Percentiles rank a stretch among this genome's conserved stretches.
These are phyloP conservation scores for Symphodus melops DNA, from an alignment of 2,113 vertebrate genomes.

Conservation along the genomic window DNA sequence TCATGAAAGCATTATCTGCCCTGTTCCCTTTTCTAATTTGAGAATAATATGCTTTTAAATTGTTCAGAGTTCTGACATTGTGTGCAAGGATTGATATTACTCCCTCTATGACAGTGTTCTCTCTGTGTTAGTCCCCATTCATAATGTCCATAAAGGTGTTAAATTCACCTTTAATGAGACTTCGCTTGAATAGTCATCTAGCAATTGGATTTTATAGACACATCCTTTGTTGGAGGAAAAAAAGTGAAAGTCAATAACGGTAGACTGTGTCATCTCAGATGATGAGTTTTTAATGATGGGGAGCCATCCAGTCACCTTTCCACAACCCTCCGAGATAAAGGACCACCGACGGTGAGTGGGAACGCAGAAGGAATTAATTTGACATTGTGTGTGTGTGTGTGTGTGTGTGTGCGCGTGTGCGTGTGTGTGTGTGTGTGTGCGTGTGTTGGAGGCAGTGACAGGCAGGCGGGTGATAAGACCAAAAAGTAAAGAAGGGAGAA, in stretches of 20 bases:
- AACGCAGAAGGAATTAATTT: conserved; percentile 64
- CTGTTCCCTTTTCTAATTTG: not conserved
- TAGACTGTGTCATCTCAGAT: conserved; percentile 69
- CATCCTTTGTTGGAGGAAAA: conserved; percentile 27
- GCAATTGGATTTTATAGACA: conserved; percentile 57
- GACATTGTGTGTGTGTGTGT: conserved; percentile 35
- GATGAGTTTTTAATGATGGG: conserved; percentile 78
- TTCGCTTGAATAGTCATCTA: conserved; percentile 50
- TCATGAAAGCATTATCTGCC: conserved; percentile 14
- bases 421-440: too few relatives aligned
- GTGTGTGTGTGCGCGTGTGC: conserved; percentile 13
- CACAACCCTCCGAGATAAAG: conserved; percentile 67
- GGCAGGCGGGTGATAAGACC: too few relatives aligned
- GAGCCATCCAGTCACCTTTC: conserved; percentile 70
- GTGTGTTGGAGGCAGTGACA: too few relatives aligned
- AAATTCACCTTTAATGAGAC: conserved; percentile 56
- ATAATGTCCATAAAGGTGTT: conserved; percentile 45
- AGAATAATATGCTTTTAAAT: conserved; percentile 29
- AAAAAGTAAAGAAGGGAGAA: too few relatives aligned
- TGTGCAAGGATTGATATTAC: conserved; percentile 25
- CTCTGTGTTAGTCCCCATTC: conserved; percentile 32
- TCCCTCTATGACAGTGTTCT: conserved; percentile 4
- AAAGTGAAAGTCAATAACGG: conserved; percentile 68
- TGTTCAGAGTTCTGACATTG: not conserved
- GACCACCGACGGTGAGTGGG: conserved; percentile 56